A percentile compares a stretch with the other conserved stretches of the same genome.
Evolutionary conservation across 2,113 vertebrate genomes (phyloP).

Genomic region (Pteronura brasiliensis): DNA sequence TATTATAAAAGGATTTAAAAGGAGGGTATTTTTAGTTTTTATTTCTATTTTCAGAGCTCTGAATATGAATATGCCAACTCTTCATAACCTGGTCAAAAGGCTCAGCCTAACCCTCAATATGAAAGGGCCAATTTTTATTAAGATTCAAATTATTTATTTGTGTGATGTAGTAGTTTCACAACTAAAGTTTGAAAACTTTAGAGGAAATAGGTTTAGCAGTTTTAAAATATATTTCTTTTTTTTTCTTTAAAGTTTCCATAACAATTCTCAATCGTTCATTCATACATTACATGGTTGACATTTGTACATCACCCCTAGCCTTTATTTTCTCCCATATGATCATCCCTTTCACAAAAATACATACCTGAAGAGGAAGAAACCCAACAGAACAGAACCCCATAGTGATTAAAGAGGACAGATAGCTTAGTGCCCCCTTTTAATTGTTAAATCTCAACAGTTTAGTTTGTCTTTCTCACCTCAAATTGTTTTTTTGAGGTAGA

Average conservation of each 20-base stretch:
- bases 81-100: background rate
- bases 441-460: background rate
- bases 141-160: background rate
- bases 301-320: background rate
- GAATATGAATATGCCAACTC: background rate
- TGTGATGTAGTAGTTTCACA: background rate
- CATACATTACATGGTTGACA: background rate
- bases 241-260: background rate
- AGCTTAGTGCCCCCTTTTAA: background rate
- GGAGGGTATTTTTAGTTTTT: background rate
- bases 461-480: background rate
- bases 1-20: background rate
- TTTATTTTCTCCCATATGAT: background rate
- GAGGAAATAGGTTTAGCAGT: background rate
- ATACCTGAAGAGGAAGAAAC: background rate
- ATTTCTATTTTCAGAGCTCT: background rate
- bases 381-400: background rate
- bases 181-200: background rate
- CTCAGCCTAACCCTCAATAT: background rate
- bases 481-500: background rate
- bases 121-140: background rate
- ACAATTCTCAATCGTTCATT: background rate
- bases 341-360: background rate
- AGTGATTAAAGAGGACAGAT: background rate
- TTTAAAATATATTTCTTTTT: background rate